Base-by-base conservation (phyloP, 2,888 invertebrate species). In the Acanthopleura granulata region DNA sequence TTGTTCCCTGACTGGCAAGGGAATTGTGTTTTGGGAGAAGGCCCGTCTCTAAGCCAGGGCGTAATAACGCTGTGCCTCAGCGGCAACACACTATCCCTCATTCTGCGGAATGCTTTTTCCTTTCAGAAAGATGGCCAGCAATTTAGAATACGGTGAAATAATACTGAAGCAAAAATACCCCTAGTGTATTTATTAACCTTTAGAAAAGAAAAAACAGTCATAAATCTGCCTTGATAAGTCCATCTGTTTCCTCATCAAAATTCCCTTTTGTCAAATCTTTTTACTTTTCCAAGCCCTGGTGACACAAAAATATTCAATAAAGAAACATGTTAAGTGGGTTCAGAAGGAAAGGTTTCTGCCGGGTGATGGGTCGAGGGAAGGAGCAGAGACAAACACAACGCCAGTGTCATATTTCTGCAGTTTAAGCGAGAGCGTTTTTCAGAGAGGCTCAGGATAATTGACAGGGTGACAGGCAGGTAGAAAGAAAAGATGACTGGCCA, bases 221-320 rank as follows among this genome's bases (percentile, higher is more conserved):
- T 40, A 40, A 40, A 40, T 40, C 40, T 40, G 4, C 40, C 40
- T 40, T 22, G 29, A 66, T 16, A 27, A 66, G 27, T 27, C 66
- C 66, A 66, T 66, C 66, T 66, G 66, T 66, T 25, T 22, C 22
- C 22, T 27, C 25, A 27, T 27, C 66, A 22, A 66, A 66, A 27
- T 27, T 66, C 29, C 66, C 66, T 27, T 66, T 66, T 66, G 66
- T 66, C 66, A 66, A 27, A 27, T 66, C 16, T 27, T 66, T 27
- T 66, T 66, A 27, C 29, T 66, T 66, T 27, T 25, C 22, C 16
- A 27, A 25, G 66, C 66, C 66, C 22, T 16, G 66, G 25, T 66
- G 66, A 66, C 66, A 66, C 66, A 66, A 66, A 66, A 66, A 66
- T 66, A 66, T 66, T 66, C 66, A 66, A 66, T 66, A 66, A 66